These are phyloP conservation scores for Lasioglossum zephyrum DNA, from an alignment of 2,888 invertebrate genomes.

Conservation along the genomic window DNA sequence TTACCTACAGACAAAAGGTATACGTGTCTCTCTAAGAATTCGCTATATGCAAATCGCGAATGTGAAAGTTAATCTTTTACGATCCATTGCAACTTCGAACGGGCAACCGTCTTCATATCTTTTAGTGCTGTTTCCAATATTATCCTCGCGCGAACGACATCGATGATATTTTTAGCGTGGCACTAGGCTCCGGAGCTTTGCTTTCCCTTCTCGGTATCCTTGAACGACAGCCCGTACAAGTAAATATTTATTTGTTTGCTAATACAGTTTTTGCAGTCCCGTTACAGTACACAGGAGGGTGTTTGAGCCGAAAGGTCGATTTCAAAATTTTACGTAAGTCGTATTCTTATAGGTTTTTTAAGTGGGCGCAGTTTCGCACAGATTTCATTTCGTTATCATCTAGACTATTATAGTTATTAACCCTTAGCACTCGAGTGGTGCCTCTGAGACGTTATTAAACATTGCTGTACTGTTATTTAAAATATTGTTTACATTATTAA, in stretches of 20 bases:
- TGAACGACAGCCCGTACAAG: not conserved
- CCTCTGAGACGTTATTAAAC: too few species aligned
- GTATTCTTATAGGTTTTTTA: too few species aligned
- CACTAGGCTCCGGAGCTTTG: not conserved
- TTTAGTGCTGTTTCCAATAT: constrained; percentile 31
- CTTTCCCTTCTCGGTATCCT: constrained; percentile 5
- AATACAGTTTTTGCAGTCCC: not conserved
- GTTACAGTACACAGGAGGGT: too few species aligned
- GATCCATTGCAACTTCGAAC: constrained; percentile 49
- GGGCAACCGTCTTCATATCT: constrained; percentile 49
- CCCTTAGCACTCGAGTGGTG: too few species aligned
- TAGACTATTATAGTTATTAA: too few species aligned
- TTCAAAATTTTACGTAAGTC: too few species aligned
- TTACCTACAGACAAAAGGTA: not conserved
- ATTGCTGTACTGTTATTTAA: too few species aligned
- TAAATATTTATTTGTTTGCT: too few species aligned
- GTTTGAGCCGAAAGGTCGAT: too few species aligned
- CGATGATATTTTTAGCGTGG: constrained; percentile 37
- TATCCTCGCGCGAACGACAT: constrained; percentile 36
- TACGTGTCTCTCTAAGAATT: constrained; percentile 23
- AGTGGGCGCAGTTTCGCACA: too few species aligned
- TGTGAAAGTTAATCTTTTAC: constrained; percentile 61
- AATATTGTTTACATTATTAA: too few species aligned
- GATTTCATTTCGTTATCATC: too few species aligned
- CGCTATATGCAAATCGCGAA: constrained; percentile 45